A percentile compares a stretch with the other conserved stretches of the same genome.
These are phyloP conservation scores for Zaprionus africanus DNA, from an alignment of 1,140 invertebrate species.

Conservation along the genomic window DNA sequence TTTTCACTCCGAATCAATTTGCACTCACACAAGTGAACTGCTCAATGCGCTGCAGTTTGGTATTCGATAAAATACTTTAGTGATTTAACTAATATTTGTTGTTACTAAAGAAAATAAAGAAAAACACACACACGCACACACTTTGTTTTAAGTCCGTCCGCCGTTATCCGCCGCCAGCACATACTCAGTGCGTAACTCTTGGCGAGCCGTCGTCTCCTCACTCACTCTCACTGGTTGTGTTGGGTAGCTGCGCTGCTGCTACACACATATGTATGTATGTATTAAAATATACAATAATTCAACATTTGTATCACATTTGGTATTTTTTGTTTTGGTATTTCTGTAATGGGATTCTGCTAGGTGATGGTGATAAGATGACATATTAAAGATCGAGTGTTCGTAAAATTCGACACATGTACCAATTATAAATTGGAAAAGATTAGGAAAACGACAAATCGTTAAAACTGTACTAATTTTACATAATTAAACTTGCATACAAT, in stretches of 20 bases:
- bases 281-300: neutral
- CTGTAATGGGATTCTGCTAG: neutral
- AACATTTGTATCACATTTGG: neutral
- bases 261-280: conserved; percentile 14
- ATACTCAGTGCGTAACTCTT: conserved; percentile 54
- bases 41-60: conserved; percentile 23
- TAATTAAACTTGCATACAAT: neutral
- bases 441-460: neutral
- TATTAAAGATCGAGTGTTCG: neutral
- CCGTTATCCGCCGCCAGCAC: conserved; percentile 50
- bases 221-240: conserved; percentile 39
- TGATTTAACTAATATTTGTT: conserved; percentile 50
- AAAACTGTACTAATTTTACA: neutral
- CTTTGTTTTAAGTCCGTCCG: conserved; percentile 47
- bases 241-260: conserved; percentile 13
- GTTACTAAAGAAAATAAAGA: conserved; percentile 37
- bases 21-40: conserved; percentile 34
- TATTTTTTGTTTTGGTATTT: conserved; percentile 8
- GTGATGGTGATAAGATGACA: neutral
- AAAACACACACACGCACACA: conserved; percentile 39
- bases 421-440: neutral
- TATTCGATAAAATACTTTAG: conserved; percentile 34
- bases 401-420: neutral
- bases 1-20: conserved; percentile 43
- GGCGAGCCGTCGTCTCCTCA: conserved; percentile 46